Percentiles rank a stretch among this genome's conserved stretches.
Evolutionary conservation across 2,797 vertebrate genomes (phyloP).

Genomic region (Pampus argenteus): DNA sequence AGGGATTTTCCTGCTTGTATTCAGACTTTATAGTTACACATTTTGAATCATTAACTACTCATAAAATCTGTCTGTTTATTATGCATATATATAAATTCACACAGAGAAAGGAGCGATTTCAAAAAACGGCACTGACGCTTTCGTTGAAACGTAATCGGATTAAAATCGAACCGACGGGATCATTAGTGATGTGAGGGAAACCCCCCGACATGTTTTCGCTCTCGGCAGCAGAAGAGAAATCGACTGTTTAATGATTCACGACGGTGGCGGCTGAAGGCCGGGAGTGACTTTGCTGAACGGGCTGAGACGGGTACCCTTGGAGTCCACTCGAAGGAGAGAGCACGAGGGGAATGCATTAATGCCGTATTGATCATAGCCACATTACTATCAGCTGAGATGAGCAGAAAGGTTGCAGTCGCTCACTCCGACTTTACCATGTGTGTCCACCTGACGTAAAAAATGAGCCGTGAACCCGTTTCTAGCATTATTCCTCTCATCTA

Average conservation of each 20-base stretch:
- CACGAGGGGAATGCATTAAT: constrained; percentile 64
- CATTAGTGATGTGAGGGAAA: constrained; percentile 23
- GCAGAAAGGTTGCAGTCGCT: constrained; percentile 50
- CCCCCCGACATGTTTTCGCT: constrained; percentile 3
- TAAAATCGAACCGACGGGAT: background rate
- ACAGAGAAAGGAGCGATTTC: background rate
- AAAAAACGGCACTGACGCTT: background rate
- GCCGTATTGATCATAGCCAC: constrained; percentile 69
- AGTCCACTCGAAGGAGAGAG: constrained; percentile 46
- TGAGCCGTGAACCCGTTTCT: background rate
- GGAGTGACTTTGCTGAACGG: constrained; percentile 50
- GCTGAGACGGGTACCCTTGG: constrained; percentile 51
- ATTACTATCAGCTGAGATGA: constrained; percentile 63
- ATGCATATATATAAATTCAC: background rate
- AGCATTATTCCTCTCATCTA: background rate
- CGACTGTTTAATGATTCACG: constrained; percentile 53
- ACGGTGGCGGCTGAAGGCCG: constrained; percentile 26
- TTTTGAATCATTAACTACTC: background rate
- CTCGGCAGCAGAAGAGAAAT: constrained; percentile 21
- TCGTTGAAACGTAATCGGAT: background rate
- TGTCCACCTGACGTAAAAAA: background rate
- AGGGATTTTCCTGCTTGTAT: background rate
- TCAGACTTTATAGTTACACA: background rate
- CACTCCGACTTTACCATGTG: constrained; percentile 19
- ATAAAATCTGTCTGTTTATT: background rate